phyloP scores from a whole-genome alignment of 2,888 invertebrate species.

The Phasia obesa region DNA sequence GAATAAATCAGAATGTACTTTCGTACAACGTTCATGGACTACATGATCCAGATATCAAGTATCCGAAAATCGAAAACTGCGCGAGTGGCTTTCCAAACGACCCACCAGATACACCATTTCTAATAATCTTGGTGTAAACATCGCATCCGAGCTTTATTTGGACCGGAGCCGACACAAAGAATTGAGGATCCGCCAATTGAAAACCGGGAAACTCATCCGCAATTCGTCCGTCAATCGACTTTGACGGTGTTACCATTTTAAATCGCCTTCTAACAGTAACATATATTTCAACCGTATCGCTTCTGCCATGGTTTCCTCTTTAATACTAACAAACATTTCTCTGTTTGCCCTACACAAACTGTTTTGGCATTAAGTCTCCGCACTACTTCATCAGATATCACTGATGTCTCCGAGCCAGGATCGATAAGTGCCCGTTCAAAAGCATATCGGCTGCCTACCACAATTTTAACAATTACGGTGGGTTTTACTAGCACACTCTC shows the following conservation, averaged over 20 bases:
- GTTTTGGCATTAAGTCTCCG: background rate
- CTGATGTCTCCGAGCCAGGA: background rate
- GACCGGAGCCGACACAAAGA: background rate
- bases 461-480: background rate
- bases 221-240: background rate
- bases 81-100: background rate
- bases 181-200: conserved; percentile 4
- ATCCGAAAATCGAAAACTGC: background rate
- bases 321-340: background rate
- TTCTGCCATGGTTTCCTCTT: background rate
- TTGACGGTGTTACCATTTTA: background rate
- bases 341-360: background rate
- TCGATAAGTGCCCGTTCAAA: background rate
- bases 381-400: conserved; percentile 4
- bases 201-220: conserved; percentile 9
- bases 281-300: conserved; percentile 5
- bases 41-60: background rate
- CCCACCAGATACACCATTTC: background rate
- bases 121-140: background rate
- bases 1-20: too few species aligned
- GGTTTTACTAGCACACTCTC: background rate
- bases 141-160: conserved; percentile 3
- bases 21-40: background rate
- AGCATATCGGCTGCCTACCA: too few species aligned
- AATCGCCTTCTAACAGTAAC: background rate